Conservation (phyloP, 2,113 vertebrate genomes). For the Lepus americanus region DNA sequence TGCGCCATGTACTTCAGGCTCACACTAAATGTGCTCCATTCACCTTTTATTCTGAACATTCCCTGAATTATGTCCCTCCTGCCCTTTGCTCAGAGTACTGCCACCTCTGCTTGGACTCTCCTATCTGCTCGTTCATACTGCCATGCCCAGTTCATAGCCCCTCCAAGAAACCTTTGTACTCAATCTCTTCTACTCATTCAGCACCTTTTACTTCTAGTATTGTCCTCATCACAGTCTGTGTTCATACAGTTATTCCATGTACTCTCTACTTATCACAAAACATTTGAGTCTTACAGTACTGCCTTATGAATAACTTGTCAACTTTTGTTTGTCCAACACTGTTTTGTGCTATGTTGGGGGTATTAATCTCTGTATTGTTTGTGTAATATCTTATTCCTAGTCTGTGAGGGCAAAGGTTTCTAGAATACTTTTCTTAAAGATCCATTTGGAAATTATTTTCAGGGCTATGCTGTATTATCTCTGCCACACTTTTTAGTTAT, state of each 20-base stretch:
- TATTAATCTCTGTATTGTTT: background rate
- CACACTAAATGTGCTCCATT: background rate
- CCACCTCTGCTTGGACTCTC: background rate
- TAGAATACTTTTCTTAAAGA: background rate
- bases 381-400: background rate
- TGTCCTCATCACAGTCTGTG: background rate
- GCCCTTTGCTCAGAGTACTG: background rate
- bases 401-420: background rate
- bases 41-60: background rate
- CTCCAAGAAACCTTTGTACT: background rate
- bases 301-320: background rate
- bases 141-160: background rate
- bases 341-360: background rate
- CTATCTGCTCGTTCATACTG: background rate
- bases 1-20: background rate
- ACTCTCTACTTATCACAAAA: background rate
- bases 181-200: background rate
- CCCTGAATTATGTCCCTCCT: background rate
- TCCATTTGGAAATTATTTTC: slow-evolving; percentile 36
- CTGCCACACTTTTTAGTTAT: background rate
- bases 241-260: background rate
- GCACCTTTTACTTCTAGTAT: background rate
- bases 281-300: background rate
- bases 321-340: background rate
- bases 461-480: background rate